Evolutionary conservation across 2,888 invertebrate genomes (phyloP).

Genomic region (Homarus gammarus): DNA sequence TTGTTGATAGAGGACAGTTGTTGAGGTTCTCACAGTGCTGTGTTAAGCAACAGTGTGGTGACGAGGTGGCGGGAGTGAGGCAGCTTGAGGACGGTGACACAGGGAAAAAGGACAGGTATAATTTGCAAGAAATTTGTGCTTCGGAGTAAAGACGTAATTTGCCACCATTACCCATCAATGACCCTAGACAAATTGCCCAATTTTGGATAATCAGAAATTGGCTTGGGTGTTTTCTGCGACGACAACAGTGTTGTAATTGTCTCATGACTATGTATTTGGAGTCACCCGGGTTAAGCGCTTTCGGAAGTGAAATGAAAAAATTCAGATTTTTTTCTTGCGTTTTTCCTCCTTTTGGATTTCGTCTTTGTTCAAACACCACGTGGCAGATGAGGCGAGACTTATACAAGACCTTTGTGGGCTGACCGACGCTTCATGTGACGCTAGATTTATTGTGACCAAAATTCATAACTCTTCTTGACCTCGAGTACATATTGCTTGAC

Average conservation of each 20-base stretch:
- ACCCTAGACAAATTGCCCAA: conserved; percentile 37
- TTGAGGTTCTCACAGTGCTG: not conserved
- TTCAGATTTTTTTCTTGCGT: not conserved
- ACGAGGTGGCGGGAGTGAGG: too few relatives aligned
- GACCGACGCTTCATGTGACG: too few relatives aligned
- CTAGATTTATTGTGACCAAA: too few relatives aligned
- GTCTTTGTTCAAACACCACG: too few relatives aligned
- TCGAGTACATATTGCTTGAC: too few relatives aligned
- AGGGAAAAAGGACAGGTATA: not conserved
- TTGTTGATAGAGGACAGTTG: too few relatives aligned
- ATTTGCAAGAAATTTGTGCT: conserved; percentile 30
- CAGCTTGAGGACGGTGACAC: too few relatives aligned
- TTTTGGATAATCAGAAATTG: conserved; percentile 52
- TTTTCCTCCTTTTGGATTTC: not conserved
- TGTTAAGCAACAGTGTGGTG: not conserved
- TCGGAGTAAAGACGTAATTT: conserved; percentile 24
- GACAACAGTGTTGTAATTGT: not conserved
- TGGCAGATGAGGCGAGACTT: too few relatives aligned
- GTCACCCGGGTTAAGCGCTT: conserved; percentile 7
- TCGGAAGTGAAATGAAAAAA: not conserved
- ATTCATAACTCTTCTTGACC: too few relatives aligned
- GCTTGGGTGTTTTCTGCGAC: conserved; percentile 23
- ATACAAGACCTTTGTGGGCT: too few relatives aligned
- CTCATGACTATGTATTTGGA: conserved; percentile 12
- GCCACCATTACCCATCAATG: conserved; percentile 49